Evolutionary conservation across 2,888 invertebrate species (phyloP).

Genomic region (Folsomia manolachei): DNA sequence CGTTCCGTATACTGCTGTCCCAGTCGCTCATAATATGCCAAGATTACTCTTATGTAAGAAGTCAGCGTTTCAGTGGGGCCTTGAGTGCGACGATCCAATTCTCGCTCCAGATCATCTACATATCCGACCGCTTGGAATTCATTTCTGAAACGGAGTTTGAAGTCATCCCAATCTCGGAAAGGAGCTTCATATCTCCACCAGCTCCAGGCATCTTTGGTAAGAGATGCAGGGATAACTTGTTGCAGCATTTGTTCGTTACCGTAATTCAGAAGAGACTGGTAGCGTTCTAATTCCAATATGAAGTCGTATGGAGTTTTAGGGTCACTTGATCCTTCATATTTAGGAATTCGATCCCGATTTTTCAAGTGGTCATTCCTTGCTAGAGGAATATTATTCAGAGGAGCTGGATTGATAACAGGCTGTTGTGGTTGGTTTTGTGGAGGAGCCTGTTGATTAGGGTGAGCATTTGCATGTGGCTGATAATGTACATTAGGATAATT

Average conservation of each 20-base stretch:
- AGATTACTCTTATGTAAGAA: slow-evolving; percentile 25
- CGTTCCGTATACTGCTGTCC: no score
- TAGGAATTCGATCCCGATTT: no score
- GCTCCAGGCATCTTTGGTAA: slow-evolving; percentile 27
- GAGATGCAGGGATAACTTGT: slow-evolving; percentile 28
- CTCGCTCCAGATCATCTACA: slow-evolving; percentile 21
- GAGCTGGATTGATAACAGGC: no score
- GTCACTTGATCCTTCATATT: slow-evolving; percentile 27
- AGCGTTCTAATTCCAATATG: slow-evolving; percentile 30
- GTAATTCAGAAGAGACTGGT: slow-evolving; percentile 24
- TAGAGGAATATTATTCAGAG: no score
- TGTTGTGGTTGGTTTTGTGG: no score
- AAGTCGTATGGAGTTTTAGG: slow-evolving; percentile 35
- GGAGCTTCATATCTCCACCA: slow-evolving; percentile 28
- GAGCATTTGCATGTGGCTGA: no score
- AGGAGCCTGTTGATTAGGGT: no score
- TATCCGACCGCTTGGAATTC: slow-evolving; percentile 37
- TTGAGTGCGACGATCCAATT: slow-evolving; percentile 29
- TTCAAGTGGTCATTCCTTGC: slow-evolving; percentile 30
- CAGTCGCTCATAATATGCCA: slow-evolving; percentile 23
- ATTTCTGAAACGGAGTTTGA: slow-evolving; percentile 16
- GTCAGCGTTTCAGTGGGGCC: slow-evolving; percentile 30
- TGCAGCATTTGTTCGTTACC: slow-evolving; percentile 23
- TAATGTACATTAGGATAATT: no score
- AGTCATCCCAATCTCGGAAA: slow-evolving; percentile 22